Evolutionary conservation across 2,888 invertebrate genomes (phyloP).

Genomic region (Hirudinaria manillensis): DNA sequence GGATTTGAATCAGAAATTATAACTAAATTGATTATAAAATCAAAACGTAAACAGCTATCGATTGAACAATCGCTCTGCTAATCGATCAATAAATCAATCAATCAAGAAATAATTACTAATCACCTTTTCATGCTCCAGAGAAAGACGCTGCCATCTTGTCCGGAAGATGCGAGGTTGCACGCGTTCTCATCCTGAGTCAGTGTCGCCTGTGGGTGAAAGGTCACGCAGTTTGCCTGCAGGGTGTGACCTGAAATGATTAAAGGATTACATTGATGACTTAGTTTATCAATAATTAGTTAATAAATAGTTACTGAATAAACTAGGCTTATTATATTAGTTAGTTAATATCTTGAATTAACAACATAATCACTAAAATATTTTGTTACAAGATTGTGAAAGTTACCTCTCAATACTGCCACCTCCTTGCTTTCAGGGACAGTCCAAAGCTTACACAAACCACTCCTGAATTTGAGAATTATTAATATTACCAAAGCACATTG

Average conservation of each 20-base stretch:
- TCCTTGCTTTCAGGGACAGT: conserved; percentile 77
- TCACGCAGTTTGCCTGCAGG: conserved; percentile 80
- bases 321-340: neutral
- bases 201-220: conserved; percentile 81
- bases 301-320: conserved; percentile 9
- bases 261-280: neutral
- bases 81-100: conserved; percentile 1
- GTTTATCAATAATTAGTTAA: neutral
- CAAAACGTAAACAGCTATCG: too few relatives aligned
- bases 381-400: too few relatives aligned
- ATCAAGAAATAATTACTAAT: conserved; percentile 9
- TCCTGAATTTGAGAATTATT: conserved; percentile 63
- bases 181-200: conserved; percentile 58
- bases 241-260: conserved; percentile 62
- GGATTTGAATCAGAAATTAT: too few relatives aligned
- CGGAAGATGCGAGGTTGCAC: conserved; percentile 84
- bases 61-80: too few relatives aligned
- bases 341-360: neutral
- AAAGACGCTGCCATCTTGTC: conserved; percentile 83
- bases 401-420: conserved; percentile 50
- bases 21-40: too few relatives aligned
- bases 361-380: neutral
- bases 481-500: too few relatives aligned
- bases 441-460: conserved; percentile 85
- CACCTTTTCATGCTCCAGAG: conserved; percentile 79